Conservation (phyloP, 2,797 vertebrate species). For the Brachyrhaphis roseni region DNA sequence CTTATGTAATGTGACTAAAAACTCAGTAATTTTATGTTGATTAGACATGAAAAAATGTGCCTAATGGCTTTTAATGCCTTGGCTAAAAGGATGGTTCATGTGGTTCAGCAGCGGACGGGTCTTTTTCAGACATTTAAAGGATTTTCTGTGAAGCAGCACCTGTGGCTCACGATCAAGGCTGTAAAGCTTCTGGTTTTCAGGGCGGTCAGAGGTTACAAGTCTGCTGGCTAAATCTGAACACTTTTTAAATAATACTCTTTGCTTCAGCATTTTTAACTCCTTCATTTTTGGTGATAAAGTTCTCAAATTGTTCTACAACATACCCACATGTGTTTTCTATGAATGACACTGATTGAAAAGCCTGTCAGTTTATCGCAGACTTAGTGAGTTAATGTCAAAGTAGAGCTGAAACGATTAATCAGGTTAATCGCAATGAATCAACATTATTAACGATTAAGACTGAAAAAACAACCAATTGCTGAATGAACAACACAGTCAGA, state of each 20-base stretch:
- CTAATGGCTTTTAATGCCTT: constrained; percentile 26
- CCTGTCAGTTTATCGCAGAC: too few species aligned
- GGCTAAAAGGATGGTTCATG: constrained; percentile 15
- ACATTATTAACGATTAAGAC: too few species aligned
- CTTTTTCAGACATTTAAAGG: constrained; percentile 12
- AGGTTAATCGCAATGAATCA: too few species aligned
- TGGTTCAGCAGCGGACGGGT: constrained; percentile 22
- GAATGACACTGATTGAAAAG: too few species aligned
- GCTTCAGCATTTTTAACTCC: too few species aligned
- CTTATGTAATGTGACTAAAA: constrained; percentile 44
- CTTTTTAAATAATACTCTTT: background rate
- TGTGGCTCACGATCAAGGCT: constrained; percentile 3
- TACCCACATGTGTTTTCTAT: too few species aligned
- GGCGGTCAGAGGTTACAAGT: background rate
- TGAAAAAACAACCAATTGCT: too few species aligned
- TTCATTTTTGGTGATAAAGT: too few species aligned
- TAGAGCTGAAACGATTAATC: too few species aligned
- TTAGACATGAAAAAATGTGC: constrained; percentile 35
- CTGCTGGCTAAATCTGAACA: background rate
- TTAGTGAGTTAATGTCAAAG: too few species aligned
- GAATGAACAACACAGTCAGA: too few species aligned
- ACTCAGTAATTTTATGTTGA: constrained; percentile 41
- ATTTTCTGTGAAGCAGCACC: background rate
- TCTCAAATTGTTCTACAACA: too few species aligned
- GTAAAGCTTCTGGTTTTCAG: background rate